These are phyloP conservation scores for Galerucella pusilla DNA, from an alignment of 2,888 invertebrate genomes.

Conservation along the genomic window DNA sequence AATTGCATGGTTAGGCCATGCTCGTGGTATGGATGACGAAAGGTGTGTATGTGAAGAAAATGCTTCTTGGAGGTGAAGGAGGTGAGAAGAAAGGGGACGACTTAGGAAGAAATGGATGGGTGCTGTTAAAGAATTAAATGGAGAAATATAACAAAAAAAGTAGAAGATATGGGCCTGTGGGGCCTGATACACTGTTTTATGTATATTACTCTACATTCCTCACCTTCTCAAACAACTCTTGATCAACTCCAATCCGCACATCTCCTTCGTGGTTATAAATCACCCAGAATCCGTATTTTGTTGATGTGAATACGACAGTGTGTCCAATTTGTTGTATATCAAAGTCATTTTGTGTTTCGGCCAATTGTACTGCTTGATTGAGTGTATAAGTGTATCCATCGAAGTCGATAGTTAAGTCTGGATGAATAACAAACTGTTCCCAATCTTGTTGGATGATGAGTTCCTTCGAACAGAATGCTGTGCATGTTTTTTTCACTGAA, in stretches of 20 bases:
- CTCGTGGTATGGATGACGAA: too few species aligned
- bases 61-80: too few species aligned
- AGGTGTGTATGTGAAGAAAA: too few species aligned
- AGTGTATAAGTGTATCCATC: constrained; percentile 74
- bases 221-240: constrained; percentile 68
- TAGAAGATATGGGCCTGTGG: too few species aligned
- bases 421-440: constrained; percentile 70
- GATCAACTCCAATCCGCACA: constrained; percentile 76
- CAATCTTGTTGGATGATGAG: constrained; percentile 73
- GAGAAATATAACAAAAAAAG: too few species aligned
- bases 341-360: constrained; percentile 67
- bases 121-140: too few species aligned
- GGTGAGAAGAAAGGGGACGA: too few species aligned
- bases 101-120: too few species aligned
- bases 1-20: too few species aligned
- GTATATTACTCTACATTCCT: background rate
- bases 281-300: constrained; percentile 79
- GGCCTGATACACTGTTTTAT: too few species aligned
- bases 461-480: constrained; percentile 70
- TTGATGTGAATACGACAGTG: constrained; percentile 75
- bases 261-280: constrained; percentile 74
- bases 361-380: constrained; percentile 66
- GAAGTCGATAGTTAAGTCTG: constrained; percentile 75
- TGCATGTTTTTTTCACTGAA: constrained; percentile 75
- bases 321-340: constrained; percentile 77